Evolutionary conservation across 2,888 invertebrate genomes (phyloP).

Genomic region (Sycophila texana): DNA sequence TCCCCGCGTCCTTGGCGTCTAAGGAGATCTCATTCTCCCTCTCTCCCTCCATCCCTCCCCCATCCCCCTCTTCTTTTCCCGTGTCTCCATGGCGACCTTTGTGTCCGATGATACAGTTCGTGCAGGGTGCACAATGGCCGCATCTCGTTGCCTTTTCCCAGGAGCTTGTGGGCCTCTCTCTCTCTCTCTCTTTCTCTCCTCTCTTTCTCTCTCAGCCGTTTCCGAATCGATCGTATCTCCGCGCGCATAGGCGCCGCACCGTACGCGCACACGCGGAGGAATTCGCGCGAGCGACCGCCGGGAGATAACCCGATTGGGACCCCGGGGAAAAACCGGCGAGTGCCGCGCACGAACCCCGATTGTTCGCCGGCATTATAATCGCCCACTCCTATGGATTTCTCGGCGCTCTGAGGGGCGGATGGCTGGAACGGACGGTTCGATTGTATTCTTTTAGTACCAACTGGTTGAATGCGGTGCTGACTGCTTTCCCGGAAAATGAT

Average conservation of each 20-base stretch:
- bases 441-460: no score
- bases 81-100: conserved; percentile 52
- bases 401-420: no score
- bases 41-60: conserved; percentile 1
- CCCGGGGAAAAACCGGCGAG: conserved; percentile 13
- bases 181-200: conserved; percentile 61
- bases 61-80: not conserved
- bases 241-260: conserved; percentile 29
- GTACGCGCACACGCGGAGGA: not conserved
- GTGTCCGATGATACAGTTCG: conserved; percentile 34
- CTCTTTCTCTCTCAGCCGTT: conserved; percentile 58
- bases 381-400: conserved; percentile 43
- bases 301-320: conserved; percentile 23
- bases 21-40: conserved; percentile 13
- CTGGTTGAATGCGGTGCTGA: no score
- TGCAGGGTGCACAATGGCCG: conserved; percentile 39
- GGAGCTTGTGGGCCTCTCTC: conserved; percentile 57
- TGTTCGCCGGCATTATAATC: conserved; percentile 55
- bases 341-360: conserved; percentile 34
- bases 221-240: conserved; percentile 57
- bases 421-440: no score
- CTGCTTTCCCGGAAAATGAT: no score
- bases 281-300: no score
- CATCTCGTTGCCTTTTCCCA: conserved; percentile 44
- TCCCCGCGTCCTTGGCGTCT: conserved; percentile 11